Conservation (phyloP, 1,140 invertebrate genomes). For the Papilio xuthus region DNA sequence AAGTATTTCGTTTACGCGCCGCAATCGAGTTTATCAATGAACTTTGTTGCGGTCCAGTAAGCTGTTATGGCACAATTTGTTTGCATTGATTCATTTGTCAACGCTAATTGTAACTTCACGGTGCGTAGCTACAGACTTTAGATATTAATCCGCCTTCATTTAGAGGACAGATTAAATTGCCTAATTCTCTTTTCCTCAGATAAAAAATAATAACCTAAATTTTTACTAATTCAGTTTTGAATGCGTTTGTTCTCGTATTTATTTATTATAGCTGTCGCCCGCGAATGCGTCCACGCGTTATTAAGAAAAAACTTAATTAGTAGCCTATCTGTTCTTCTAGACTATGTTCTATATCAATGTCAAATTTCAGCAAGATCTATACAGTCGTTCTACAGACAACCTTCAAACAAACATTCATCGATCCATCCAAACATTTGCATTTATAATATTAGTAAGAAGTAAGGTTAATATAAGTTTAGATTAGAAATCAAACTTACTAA, state of each 20-base stretch:
- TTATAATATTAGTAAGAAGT: too few species aligned
- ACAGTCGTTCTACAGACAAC: too few species aligned
- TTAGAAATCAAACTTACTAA: too few species aligned
- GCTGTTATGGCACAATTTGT: conserved; percentile 56
- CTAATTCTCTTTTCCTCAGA: not conserved
- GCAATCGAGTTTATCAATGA: conserved; percentile 74
- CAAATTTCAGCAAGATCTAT: too few species aligned
- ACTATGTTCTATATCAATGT: too few species aligned
- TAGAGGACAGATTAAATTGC: conserved; percentile 12
- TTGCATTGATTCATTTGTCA: conserved; percentile 46
- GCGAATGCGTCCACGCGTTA: too few species aligned
- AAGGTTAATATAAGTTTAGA: too few species aligned
- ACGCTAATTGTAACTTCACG: conserved; percentile 40
- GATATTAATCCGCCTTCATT: conserved; percentile 9
- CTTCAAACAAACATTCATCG: too few species aligned
- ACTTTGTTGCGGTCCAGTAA: conserved; percentile 63
- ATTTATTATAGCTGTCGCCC: too few species aligned
- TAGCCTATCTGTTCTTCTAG: too few species aligned
- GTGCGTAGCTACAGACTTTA: conserved; percentile 11
- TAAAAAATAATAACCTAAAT: conserved; percentile 15
- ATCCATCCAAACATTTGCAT: too few species aligned
- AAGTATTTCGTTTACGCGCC: conserved; percentile 48
- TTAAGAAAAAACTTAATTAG: too few species aligned
- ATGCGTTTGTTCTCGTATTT: not conserved
- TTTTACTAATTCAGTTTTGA: not conserved